phyloP scores from a whole-genome alignment of 2,797 vertebrate species.

The Phylloscopus collybita region DNA sequence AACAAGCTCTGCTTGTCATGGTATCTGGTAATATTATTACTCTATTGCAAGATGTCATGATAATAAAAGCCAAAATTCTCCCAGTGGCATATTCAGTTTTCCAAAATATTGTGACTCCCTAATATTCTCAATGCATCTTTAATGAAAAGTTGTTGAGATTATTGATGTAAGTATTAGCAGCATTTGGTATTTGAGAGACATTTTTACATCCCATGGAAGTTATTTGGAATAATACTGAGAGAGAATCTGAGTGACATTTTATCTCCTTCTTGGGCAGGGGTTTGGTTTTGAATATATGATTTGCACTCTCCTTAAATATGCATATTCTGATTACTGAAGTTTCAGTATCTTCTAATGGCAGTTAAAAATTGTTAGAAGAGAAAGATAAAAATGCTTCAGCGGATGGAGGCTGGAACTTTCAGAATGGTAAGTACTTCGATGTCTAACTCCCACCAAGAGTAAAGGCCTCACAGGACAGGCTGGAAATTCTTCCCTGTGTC shows the following conservation, averaged over 20 bases:
- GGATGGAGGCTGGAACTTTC: background rate
- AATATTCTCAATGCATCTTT: background rate
- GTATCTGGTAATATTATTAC: background rate
- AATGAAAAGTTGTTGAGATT: background rate
- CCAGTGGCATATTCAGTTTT: background rate
- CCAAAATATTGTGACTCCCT: background rate
- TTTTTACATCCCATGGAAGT: background rate
- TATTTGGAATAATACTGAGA: background rate
- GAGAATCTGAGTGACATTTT: background rate
- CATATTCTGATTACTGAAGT: background rate
- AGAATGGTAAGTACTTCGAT: background rate
- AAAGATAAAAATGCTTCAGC: background rate
- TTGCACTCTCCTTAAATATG: background rate
- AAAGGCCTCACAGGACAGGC: background rate
- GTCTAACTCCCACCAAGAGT: background rate
- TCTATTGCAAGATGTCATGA: background rate
- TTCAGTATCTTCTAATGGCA: background rate
- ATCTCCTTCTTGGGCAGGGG: background rate
- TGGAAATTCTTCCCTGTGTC: background rate
- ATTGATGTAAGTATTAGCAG: background rate
- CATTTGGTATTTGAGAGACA: background rate
- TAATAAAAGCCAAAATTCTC: slow-evolving; percentile 3
- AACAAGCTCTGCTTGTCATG: background rate
- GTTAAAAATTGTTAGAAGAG: background rate
- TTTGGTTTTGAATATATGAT: background rate